Evolutionary conservation across 1,140 invertebrate genomes (phyloP).

Genomic region (Sycophila sp.): DNA sequence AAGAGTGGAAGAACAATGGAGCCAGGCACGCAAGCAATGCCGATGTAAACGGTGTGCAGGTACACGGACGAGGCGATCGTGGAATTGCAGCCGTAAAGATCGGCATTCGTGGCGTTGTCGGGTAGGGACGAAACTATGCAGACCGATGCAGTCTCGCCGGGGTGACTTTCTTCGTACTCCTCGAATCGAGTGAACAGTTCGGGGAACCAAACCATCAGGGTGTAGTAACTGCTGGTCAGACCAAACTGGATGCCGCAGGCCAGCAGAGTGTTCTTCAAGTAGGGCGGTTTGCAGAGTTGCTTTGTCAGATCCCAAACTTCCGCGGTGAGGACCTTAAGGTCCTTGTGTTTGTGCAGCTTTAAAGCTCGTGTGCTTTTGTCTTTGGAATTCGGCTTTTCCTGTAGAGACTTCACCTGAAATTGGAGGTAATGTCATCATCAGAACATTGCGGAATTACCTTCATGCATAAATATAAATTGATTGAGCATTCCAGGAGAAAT

Average conservation of each 20-base stretch:
- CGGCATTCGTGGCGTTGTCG: constrained; percentile 51
- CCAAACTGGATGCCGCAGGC: constrained; percentile 80
- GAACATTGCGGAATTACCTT: too few relatives aligned
- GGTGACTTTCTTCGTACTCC: constrained; percentile 73
- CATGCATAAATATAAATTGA: too few relatives aligned
- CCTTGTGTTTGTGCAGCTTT: constrained; percentile 72
- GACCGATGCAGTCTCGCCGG: constrained; percentile 73
- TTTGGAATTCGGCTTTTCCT: constrained; percentile 72
- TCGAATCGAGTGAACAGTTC: constrained; percentile 80
- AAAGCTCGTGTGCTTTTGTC: constrained; percentile 62
- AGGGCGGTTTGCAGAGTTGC: constrained; percentile 74
- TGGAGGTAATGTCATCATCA: constrained; percentile 51
- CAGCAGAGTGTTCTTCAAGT: constrained; percentile 76
- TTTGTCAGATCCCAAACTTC: constrained; percentile 77
- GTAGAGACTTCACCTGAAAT: constrained; percentile 72
- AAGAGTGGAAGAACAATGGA: constrained; percentile 78
- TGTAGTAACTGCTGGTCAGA: constrained; percentile 82
- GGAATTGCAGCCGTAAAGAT: constrained; percentile 53
- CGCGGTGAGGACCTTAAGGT: constrained; percentile 71
- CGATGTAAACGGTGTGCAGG: constrained; percentile 77
- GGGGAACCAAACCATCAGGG: constrained; percentile 86
- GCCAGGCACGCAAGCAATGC: constrained; percentile 78
- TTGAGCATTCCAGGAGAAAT: too few relatives aligned
- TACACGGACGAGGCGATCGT: constrained; percentile 74
- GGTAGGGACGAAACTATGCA: constrained; percentile 75